A percentile compares a stretch with the other conserved stretches of the same genome.
These are phyloP conservation scores for Gadopsis bispinosus DNA, from an alignment of 2,797 vertebrate genomes.

Conservation along the genomic window DNA sequence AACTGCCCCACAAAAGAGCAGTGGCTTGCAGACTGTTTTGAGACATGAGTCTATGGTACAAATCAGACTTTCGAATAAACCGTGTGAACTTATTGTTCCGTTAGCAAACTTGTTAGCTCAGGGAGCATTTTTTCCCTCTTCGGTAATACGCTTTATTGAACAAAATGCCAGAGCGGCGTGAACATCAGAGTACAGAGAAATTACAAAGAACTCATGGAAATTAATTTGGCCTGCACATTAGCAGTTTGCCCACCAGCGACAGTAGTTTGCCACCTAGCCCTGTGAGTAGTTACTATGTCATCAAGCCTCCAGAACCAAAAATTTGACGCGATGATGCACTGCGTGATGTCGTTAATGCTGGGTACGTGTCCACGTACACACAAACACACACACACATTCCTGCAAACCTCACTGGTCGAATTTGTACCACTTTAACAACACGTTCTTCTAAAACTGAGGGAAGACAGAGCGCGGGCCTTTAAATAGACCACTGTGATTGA, in stretches of 20 bases:
- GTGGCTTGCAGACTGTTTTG: background rate
- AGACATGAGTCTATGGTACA: no score
- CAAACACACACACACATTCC: slow-evolving; percentile 9
- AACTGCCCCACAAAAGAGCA: background rate
- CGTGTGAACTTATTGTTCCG: background rate
- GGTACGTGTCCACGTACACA: background rate
- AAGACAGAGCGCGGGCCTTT: slow-evolving; percentile 29
- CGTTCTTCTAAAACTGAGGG: slow-evolving; percentile 30
- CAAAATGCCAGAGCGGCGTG: background rate
- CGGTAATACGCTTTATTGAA: background rate
- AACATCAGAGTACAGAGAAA: background rate
- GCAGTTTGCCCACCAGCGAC: background rate
- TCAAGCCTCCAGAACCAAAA: background rate
- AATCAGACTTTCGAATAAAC: no score
- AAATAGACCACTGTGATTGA: slow-evolving; percentile 51
- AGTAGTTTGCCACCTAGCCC: background rate
- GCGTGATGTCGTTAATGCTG: background rate
- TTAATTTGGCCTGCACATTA: background rate
- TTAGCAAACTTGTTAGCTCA: background rate
- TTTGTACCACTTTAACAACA: slow-evolving; percentile 41
- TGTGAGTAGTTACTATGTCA: background rate
- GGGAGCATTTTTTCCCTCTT: background rate
- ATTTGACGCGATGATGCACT: background rate
- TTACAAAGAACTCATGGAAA: background rate
- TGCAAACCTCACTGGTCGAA: slow-evolving; percentile 33